Conservation (phyloP, 2,113 vertebrate genomes). For the Oxyura jamaicensis region DNA sequence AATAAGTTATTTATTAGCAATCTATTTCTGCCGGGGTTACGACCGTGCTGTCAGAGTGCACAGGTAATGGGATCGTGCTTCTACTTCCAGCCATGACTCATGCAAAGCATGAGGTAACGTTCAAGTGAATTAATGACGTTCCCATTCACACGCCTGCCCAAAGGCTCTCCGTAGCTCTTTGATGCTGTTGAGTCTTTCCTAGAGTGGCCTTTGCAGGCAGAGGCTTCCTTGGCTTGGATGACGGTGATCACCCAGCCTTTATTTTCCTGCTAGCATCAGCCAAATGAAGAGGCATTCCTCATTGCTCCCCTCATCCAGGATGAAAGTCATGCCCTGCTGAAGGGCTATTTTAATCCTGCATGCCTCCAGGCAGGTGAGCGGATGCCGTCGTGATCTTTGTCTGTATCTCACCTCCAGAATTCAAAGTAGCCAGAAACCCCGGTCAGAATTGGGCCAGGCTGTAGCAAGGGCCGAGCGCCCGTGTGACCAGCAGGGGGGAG, state of each 20-base stretch:
- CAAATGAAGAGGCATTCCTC: neutral
- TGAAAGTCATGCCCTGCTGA: neutral
- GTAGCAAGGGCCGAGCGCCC: neutral
- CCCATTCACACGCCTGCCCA: neutral
- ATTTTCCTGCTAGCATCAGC: neutral
- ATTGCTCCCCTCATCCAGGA: neutral
- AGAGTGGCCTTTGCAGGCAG: neutral
- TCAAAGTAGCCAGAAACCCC: neutral
- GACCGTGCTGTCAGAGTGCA: neutral
- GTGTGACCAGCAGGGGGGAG: conserved; percentile 45
- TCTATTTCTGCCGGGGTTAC: conserved; percentile 6
- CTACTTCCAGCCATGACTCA: conserved; percentile 22
- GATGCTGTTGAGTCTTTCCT: neutral
- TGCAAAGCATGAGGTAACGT: neutral
- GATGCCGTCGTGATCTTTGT: neutral
- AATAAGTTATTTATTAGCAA: conserved; percentile 30
- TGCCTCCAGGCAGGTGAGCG: neutral
- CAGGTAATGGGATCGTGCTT: neutral
- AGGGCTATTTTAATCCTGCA: neutral
- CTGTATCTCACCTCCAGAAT: neutral
- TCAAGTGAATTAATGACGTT: neutral
- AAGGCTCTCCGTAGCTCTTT: neutral
- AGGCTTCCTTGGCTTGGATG: neutral
- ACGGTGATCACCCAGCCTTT: neutral
- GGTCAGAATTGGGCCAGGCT: neutral